Evolutionary conservation across 2,113 vertebrate genomes (phyloP).

Genomic region (Oreochromis spilurus): DNA sequence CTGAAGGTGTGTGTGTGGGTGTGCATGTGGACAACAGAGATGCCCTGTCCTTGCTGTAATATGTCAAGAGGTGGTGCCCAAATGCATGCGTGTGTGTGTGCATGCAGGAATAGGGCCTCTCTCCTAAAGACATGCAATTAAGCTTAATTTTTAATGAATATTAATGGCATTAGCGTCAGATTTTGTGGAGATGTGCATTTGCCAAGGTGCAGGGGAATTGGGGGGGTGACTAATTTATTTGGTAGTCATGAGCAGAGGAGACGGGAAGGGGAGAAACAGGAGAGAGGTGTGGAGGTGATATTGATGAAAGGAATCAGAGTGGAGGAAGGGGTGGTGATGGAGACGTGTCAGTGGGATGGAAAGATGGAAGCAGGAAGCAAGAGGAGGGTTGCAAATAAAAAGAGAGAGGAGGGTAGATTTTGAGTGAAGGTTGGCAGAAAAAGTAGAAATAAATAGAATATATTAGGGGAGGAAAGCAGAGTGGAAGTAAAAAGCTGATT

Average conservation of each 20-base stretch:
- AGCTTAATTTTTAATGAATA: conserved; percentile 83
- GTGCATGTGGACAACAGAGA: not conserved
- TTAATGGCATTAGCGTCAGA: conserved; percentile 78
- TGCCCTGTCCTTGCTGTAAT: conserved; percentile 9
- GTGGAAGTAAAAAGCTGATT: not conserved
- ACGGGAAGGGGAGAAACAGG: not conserved
- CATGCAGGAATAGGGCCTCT: conserved; percentile 4
- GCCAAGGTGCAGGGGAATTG: conserved; percentile 60
- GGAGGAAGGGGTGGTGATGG: not conserved
- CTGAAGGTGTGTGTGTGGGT: not conserved
- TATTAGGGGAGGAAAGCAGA: not conserved
- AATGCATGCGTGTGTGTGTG: not conserved
- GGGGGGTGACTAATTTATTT: conserved; percentile 70
- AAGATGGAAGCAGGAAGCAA: not conserved
- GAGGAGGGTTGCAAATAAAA: not conserved
- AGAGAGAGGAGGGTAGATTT: not conserved
- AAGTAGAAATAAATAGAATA: not conserved
- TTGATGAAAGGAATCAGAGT: conserved; percentile 11
- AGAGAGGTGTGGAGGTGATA: not conserved
- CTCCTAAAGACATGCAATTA: conserved; percentile 73
- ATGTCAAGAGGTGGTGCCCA: not conserved
- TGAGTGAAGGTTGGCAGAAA: not conserved
- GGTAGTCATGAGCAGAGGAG: conserved; percentile 68
- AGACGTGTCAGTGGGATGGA: not conserved
- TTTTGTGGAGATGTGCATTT: conserved; percentile 74